These are phyloP conservation scores for Palythoa heliodiscus DNA, from an alignment of 92 coral and sea anemone species.

Conservation along the genomic window DNA sequence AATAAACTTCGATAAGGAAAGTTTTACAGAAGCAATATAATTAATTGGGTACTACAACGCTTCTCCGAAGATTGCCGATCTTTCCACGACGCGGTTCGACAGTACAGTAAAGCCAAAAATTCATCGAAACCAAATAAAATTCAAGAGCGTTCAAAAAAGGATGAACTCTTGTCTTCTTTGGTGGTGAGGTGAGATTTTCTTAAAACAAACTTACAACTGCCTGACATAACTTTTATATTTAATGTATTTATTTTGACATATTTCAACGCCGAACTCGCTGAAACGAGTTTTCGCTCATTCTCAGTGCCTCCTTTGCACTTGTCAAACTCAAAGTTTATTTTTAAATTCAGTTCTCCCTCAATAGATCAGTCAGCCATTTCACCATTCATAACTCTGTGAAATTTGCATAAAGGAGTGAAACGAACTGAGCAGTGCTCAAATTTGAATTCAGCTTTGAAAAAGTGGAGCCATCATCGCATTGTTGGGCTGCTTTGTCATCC, in stretches of 20 bases:
- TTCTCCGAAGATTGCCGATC: slow-evolving; percentile 14
- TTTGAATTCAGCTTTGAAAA: slow-evolving; percentile 53
- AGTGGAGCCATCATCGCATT: slow-evolving; percentile 54
- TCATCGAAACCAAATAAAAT: slow-evolving; percentile 14
- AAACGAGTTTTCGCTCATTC: not conserved
- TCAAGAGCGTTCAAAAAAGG: not conserved
- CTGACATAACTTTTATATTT: slow-evolving; percentile 24
- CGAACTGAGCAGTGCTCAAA: slow-evolving; percentile 39
- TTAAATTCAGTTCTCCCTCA: slow-evolving; percentile 3
- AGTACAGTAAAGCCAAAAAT: not conserved
- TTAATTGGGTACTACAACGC: not conserved
- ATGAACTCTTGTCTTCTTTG: not conserved
- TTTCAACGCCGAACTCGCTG: slow-evolving; percentile 26
- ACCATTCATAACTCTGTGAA: slow-evolving; percentile 6
- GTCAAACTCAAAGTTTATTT: slow-evolving; percentile 22
- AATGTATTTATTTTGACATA: slow-evolving; percentile 36
- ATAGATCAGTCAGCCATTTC: slow-evolving; percentile 33
- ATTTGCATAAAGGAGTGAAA: slow-evolving; percentile 37
- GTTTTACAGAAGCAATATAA: slow-evolving; percentile 6
- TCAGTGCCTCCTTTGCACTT: not conserved
- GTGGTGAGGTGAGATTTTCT: slow-evolving; percentile 30
- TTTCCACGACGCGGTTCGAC: slow-evolving; percentile 11
- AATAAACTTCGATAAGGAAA: not conserved
- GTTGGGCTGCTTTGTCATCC: slow-evolving; percentile 43
- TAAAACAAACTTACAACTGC: slow-evolving; percentile 10